phyloP scores from a whole-genome alignment of 2,113 vertebrate genomes.

The Thamnaconus septentrionalis region DNA sequence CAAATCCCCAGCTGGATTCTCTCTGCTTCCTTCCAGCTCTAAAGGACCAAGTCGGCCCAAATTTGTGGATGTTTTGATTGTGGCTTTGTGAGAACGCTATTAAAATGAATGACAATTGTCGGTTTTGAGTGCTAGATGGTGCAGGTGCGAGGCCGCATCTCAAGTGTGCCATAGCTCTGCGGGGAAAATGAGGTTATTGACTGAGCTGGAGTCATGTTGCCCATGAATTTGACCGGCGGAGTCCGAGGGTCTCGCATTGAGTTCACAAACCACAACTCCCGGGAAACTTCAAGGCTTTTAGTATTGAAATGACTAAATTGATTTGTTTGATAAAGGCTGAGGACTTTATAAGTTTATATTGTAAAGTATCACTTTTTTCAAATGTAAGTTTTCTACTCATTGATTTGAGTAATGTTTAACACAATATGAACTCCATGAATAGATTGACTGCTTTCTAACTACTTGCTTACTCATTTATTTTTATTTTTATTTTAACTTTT shows the following conservation, averaged over 20 bases:
- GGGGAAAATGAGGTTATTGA: conserved; percentile 45
- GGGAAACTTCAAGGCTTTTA: conserved; percentile 45
- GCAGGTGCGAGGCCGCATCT: conserved; percentile 5
- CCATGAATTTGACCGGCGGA: conserved; percentile 50
- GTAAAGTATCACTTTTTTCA: too few species aligned
- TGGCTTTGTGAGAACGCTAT: conserved; percentile 10
- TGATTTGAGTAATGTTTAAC: not conserved
- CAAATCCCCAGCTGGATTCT: conserved; percentile 31
- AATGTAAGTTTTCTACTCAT: too few species aligned
- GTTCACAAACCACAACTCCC: conserved; percentile 48
- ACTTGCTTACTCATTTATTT: too few species aligned
- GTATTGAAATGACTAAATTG: conserved; percentile 39
- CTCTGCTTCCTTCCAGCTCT: conserved; percentile 14
- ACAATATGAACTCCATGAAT: conserved; percentile 40
- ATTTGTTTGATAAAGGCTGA: conserved; percentile 22
- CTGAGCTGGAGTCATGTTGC: conserved; percentile 64
- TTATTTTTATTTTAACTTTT: too few species aligned
- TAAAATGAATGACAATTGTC: conserved; percentile 7
- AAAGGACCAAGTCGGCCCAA: conserved; percentile 2
- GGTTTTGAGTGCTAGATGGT: not conserved
- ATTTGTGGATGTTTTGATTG: too few species aligned
- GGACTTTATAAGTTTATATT: conserved; percentile 16
- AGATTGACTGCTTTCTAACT: conserved; percentile 15
- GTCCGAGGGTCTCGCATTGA: conserved; percentile 55
- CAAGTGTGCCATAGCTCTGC: conserved; percentile 20